Base-by-base conservation (phyloP, 2,888 invertebrate species). In the Andrena flavipes region DNA sequence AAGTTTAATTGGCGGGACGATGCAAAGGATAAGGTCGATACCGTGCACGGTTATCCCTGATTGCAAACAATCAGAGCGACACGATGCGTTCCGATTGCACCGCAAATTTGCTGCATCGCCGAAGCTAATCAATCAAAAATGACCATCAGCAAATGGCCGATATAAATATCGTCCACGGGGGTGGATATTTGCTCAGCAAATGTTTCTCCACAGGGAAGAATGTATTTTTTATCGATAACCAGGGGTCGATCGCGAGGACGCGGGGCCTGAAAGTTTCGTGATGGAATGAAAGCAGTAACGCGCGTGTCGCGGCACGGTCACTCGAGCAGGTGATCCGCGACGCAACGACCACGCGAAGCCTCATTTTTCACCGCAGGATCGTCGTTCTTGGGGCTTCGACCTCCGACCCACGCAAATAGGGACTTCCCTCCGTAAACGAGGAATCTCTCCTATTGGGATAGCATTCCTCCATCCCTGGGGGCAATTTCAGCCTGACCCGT, bases 301-400 rank as follows among this genome's bases (percentile, higher is more conserved):
- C n/a, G 33, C 59, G 70, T 8, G 51, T 20, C 35, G 1, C 26
- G 33, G 23, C 54, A 65, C 33, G 64, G 68, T 67, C 76, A 51
- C 59, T 68, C 62, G 60, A 68, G 81, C 86, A 87, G 87, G 84
- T 79, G 86, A 88, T 88, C 84, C 78, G 87, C 77, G 68, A 79
- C 78, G 78, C 81, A 84, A 73, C 82, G 78, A 76, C 74, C 84
- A 76, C 63, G 68, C 76, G 80, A 87, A 88, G 87, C 73, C 88
- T 89, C 91, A 88, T 89, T 90, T 91, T 91, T 91, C 91, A 91
- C 85, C 81, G 72, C 73, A 75, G 78, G 84, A 84, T 85, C 81
- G 81, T 74, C 85, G 76, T 75, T 87, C 76, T 80, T 69, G 23
- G 62, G 79, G 75, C 73, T 87, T 87, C 87, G 85, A 76, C 68